Evolutionary conservation across 1,140 invertebrate genomes (phyloP).

Genomic region (Trachymyrmex septentrionalis): DNA sequence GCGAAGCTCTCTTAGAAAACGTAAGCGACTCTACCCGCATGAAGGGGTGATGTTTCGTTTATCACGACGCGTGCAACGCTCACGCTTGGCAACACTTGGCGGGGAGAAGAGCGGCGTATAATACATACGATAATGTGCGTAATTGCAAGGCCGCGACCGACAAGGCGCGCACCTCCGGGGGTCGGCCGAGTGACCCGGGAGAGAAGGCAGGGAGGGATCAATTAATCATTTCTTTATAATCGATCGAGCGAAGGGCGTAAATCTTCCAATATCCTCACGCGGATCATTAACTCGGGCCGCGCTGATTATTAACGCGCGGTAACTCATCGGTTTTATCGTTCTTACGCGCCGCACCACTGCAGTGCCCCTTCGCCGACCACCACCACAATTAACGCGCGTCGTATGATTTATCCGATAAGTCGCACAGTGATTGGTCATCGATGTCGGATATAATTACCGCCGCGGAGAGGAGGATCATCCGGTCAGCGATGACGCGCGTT

Average conservation of each 20-base stretch:
- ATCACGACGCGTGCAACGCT: not conserved
- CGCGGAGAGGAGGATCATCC: slow-evolving; percentile 29
- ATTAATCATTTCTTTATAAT: slow-evolving; percentile 68
- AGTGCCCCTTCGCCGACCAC: not conserved
- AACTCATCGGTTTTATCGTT: slow-evolving; percentile 59
- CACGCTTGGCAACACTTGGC: not conserved
- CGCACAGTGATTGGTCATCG: slow-evolving; percentile 72
- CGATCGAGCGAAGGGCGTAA: slow-evolving; percentile 69
- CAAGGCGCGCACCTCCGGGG: slow-evolving; percentile 21
- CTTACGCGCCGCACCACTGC: slow-evolving; percentile 17
- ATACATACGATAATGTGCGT: not conserved
- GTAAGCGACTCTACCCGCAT: not conserved
- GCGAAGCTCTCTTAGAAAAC: no score
- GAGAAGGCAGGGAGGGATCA: not conserved
- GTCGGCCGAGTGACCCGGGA: not conserved
- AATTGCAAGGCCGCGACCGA: slow-evolving; percentile 51
- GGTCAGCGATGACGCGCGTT: slow-evolving; percentile 52
- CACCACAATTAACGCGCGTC: slow-evolving; percentile 25
- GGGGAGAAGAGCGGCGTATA: not conserved
- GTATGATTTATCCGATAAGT: slow-evolving; percentile 72
- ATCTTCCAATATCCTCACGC: slow-evolving; percentile 74
- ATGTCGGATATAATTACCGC: slow-evolving; percentile 79
- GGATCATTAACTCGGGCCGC: slow-evolving; percentile 67
- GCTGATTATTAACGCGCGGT: slow-evolving; percentile 75
- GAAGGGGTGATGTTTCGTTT: slow-evolving; percentile 10